A percentile compares a stretch with the other conserved stretches of the same genome.
Conservation (phyloP, 2,113 vertebrate genomes). For the Protobothrops flavoviridis region DNA sequence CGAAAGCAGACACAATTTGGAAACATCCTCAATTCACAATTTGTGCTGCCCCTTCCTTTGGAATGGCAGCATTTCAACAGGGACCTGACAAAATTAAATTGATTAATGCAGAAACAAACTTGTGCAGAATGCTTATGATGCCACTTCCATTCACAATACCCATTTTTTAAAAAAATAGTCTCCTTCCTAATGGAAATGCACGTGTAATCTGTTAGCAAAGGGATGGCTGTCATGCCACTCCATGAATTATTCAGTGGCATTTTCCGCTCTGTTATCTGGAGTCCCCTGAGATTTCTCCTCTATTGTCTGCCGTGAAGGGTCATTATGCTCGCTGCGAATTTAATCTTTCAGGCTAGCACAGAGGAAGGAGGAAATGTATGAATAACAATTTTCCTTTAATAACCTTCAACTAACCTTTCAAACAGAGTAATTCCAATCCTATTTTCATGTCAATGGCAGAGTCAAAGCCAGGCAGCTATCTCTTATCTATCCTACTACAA, state of each 20-base stretch:
- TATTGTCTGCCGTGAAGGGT: constrained; percentile 96
- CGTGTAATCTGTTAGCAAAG: constrained; percentile 81
- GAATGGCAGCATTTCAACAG: too few relatives aligned
- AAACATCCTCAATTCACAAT: too few relatives aligned
- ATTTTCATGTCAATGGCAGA: constrained; percentile 92
- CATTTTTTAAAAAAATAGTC: constrained; percentile 69
- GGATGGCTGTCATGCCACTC: constrained; percentile 68
- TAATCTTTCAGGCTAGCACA: constrained; percentile 85
- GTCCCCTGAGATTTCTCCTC: constrained; percentile 85
- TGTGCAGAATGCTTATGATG: constrained; percentile 75
- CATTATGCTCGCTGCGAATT: constrained; percentile 93
- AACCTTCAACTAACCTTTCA: constrained; percentile 98
- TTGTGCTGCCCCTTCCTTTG: too few relatives aligned
- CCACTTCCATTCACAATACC: constrained; percentile 76
- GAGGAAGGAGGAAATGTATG: constrained; percentile 70
- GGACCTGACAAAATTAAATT: constrained; percentile 35
- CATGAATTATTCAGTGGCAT: constrained; percentile 94
- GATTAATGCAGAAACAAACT: constrained; percentile 73
- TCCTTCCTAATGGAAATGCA: constrained; percentile 82
- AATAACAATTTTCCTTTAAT: constrained; percentile 88
- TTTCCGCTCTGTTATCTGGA: constrained; percentile 73
- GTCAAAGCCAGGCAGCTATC: constrained; percentile 77
- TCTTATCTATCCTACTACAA: constrained; percentile 71
- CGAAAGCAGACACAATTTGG: too few relatives aligned
- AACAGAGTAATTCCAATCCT: constrained; percentile 89